Percentiles rank a stretch among this genome's conserved stretches.
Evolutionary conservation across 2,113 vertebrate genomes (phyloP).

Genomic region (Morone saxatilis): DNA sequence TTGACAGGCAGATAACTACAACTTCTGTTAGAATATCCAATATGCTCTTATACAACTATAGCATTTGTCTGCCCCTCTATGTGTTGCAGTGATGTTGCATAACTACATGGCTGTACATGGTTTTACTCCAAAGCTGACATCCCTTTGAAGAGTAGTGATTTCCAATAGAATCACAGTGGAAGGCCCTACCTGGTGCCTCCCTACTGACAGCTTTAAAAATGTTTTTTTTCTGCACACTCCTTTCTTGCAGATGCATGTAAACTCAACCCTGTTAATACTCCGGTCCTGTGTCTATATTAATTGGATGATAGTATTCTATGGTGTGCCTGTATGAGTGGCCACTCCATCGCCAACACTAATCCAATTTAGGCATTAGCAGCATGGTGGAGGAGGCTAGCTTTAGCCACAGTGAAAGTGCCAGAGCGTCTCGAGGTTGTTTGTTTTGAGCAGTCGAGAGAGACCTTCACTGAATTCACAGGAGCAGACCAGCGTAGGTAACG

Average conservation of each 20-base stretch:
- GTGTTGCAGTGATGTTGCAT: conserved; percentile 13
- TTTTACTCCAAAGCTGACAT: conserved; percentile 21
- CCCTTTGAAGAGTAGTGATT: neutral
- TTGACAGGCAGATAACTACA: neutral
- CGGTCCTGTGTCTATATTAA: conserved; percentile 53
- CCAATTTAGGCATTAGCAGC: conserved; percentile 81
- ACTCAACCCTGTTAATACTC: conserved; percentile 42
- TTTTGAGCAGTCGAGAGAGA: conserved; percentile 23
- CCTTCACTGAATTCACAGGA: conserved; percentile 35
- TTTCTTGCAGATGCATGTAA: conserved; percentile 20
- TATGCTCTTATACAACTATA: neutral
- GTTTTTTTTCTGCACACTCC: conserved; percentile 7
- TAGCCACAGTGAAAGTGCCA: conserved; percentile 53
- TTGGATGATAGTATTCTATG: conserved; percentile 57
- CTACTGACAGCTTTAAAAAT: conserved; percentile 2
- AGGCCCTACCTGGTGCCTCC: conserved; percentile 3
- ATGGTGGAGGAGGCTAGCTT: conserved; percentile 45
- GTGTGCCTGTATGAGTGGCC: conserved; percentile 47
- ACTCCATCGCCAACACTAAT: conserved; percentile 72
- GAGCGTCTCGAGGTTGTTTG: conserved; percentile 34
- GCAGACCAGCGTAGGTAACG: conserved; percentile 40
- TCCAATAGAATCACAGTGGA: neutral
- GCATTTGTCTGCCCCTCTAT: neutral
- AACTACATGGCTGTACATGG: neutral
- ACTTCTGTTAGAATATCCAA: neutral